Conservation (phyloP, 2,113 vertebrate species). For the Cyanoderma ruficeps region DNA sequence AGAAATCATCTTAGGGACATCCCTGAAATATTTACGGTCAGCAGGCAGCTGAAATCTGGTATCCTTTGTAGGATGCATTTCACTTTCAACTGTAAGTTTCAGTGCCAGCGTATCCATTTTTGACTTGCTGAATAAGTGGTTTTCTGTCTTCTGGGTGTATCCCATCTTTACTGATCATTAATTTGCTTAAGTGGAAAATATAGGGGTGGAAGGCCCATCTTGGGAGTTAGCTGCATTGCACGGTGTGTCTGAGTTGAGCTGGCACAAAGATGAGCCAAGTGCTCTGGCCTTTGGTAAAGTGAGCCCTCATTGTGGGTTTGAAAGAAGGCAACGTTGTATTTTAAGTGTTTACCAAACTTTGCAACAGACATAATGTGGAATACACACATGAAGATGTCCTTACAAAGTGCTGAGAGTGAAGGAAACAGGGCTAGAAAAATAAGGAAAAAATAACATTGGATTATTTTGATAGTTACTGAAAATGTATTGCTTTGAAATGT, state of each 20-base stretch:
- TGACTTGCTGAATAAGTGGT: conserved; percentile 59
- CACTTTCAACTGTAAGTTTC: conserved; percentile 40
- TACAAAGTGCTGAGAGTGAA: conserved; percentile 32
- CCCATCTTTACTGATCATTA: conserved; percentile 56
- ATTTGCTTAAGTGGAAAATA: conserved; percentile 64
- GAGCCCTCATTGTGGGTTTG: conserved; percentile 56
- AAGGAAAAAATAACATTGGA: conserved; percentile 1
- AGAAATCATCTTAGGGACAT: neutral
- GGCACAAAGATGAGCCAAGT: conserved; percentile 21
- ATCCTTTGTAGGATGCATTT: conserved; percentile 21
- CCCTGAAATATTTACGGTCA: conserved; percentile 20
- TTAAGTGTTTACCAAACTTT: conserved; percentile 55
- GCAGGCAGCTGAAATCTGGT: neutral
- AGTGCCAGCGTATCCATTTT: conserved; percentile 46
- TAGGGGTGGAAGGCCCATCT: conserved; percentile 28
- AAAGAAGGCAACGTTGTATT: conserved; percentile 29
- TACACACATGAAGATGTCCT: neutral
- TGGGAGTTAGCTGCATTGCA: neutral
- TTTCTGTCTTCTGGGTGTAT: conserved; percentile 51
- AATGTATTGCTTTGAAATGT: conserved; percentile 16
- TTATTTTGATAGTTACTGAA: conserved; percentile 34
- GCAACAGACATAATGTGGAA: neutral
- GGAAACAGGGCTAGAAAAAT: conserved; percentile 20
- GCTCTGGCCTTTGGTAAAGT: conserved; percentile 26
- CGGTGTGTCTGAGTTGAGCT: conserved; percentile 5